Percentiles rank a stretch among this genome's conserved stretches.
Conservation (phyloP, 2,113 vertebrate species). For the Solea senegalensis region DNA sequence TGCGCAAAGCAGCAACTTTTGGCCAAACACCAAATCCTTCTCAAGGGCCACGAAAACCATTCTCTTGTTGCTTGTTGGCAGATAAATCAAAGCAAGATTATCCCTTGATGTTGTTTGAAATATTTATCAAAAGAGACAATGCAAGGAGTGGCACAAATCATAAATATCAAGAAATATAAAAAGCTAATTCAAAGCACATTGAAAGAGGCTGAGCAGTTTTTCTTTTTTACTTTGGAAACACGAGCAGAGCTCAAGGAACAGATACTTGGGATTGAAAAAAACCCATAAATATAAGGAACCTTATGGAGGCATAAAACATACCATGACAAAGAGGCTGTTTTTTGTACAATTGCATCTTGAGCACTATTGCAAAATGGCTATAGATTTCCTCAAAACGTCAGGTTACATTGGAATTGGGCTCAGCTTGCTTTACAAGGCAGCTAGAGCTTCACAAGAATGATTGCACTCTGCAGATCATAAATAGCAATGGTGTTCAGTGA, state of each 20-base stretch:
- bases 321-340: slow-evolving; percentile 49
- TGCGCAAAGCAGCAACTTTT: slow-evolving; percentile 70
- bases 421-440: slow-evolving; percentile 51
- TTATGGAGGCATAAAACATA: slow-evolving; percentile 69
- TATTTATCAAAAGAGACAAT: slow-evolving; percentile 85
- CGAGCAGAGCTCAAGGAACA: slow-evolving; percentile 44
- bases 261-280: slow-evolving; percentile 52
- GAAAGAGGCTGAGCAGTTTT: slow-evolving; percentile 44
- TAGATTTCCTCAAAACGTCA: slow-evolving; percentile 60
- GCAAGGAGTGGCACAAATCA: slow-evolving; percentile 83
- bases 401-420: slow-evolving; percentile 38
- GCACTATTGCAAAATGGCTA: slow-evolving; percentile 66
- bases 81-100: slow-evolving; percentile 78
- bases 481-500: slow-evolving; percentile 53
- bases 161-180: slow-evolving; percentile 83
- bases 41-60: slow-evolving; percentile 72
- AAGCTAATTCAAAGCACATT: slow-evolving; percentile 80
- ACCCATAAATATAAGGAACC: slow-evolving; percentile 34
- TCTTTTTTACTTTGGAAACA: slow-evolving; percentile 59
- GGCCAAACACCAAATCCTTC: slow-evolving; percentile 77
- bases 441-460: slow-evolving; percentile 42
- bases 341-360: slow-evolving; percentile 62
- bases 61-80: slow-evolving; percentile 80
- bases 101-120: slow-evolving; percentile 82
- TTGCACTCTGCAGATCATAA: slow-evolving; percentile 56